Conservation (phyloP, 2,113 vertebrate genomes). For the Eublepharis macularius region DNA sequence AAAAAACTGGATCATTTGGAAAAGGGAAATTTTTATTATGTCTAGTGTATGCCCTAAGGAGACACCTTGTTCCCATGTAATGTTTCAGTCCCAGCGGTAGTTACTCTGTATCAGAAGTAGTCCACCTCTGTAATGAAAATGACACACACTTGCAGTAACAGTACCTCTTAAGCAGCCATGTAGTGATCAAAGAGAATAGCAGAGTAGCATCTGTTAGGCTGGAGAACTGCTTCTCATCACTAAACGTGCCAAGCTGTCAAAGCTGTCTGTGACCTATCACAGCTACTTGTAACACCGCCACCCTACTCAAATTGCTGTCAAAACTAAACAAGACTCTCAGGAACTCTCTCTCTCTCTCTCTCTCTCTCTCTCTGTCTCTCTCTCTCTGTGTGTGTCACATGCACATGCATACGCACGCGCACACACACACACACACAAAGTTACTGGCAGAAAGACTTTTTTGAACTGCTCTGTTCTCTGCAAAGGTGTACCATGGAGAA, state of each 20-base stretch:
- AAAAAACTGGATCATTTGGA: constrained; percentile 20
- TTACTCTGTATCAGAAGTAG: constrained; percentile 53
- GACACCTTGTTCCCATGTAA: constrained; percentile 52
- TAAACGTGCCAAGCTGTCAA: constrained; percentile 44
- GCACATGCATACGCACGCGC: neutral
- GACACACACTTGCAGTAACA: neutral
- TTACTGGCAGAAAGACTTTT: neutral
- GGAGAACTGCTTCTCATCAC: constrained; percentile 59
- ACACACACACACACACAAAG: neutral
- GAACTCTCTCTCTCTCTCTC: too few species aligned
- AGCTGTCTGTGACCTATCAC: constrained; percentile 53
- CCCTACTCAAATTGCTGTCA: constrained; percentile 7
- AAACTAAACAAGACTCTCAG: neutral
- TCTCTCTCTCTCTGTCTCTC: too few species aligned
- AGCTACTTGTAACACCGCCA: constrained; percentile 7
- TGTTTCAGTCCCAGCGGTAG: constrained; percentile 34
- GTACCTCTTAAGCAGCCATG: constrained; percentile 57
- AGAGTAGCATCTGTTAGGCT: constrained; percentile 27
- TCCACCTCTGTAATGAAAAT: constrained; percentile 50
- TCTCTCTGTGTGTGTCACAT: too few species aligned
- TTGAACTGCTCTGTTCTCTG: neutral
- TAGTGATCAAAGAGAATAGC: constrained; percentile 61
- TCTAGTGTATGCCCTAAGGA: constrained; percentile 62
- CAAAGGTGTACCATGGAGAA: neutral
- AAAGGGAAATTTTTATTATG: constrained; percentile 69